These are phyloP conservation scores for Cygnus atratus DNA, from an alignment of 2,113 vertebrate genomes.

Conservation along the genomic window DNA sequence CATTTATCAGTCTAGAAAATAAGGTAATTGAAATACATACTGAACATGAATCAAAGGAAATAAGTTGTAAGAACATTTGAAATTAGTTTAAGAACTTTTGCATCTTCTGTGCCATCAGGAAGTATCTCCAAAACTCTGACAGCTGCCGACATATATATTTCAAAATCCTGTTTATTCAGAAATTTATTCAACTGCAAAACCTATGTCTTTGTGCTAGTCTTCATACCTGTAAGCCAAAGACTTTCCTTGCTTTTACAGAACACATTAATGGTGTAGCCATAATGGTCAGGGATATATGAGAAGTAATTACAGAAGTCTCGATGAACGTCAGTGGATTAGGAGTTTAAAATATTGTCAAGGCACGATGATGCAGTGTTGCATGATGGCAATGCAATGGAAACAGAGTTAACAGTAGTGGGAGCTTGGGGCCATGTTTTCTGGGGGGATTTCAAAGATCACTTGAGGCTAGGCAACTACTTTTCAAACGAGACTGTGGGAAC, in stretches of 20 bases:
- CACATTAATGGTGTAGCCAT: background rate
- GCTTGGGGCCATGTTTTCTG: background rate
- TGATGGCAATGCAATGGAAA: background rate
- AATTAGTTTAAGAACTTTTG: conserved; percentile 3
- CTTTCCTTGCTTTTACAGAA: background rate
- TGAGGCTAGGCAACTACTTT: background rate
- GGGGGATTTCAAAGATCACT: background rate
- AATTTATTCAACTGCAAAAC: background rate
- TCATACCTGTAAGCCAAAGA: background rate
- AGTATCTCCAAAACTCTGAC: background rate
- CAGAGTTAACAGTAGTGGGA: background rate
- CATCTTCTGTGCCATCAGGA: background rate
- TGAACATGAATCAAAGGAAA: conserved; percentile 39
- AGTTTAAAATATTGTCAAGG: background rate
- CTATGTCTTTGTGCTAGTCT: background rate
- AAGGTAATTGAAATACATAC: conserved; percentile 48
- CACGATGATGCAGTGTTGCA: background rate
- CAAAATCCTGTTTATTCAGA: background rate
- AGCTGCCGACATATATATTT: background rate
- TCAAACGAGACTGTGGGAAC: background rate
- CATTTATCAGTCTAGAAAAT: conserved; percentile 60
- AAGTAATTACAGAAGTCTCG: background rate
- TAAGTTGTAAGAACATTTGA: background rate
- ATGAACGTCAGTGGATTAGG: background rate
- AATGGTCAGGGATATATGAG: background rate